A percentile compares a stretch with the other conserved stretches of the same genome.
phyloP scores from a whole-genome alignment of 2,113 vertebrate genomes.

The Acanthochromis polyacanthus region DNA sequence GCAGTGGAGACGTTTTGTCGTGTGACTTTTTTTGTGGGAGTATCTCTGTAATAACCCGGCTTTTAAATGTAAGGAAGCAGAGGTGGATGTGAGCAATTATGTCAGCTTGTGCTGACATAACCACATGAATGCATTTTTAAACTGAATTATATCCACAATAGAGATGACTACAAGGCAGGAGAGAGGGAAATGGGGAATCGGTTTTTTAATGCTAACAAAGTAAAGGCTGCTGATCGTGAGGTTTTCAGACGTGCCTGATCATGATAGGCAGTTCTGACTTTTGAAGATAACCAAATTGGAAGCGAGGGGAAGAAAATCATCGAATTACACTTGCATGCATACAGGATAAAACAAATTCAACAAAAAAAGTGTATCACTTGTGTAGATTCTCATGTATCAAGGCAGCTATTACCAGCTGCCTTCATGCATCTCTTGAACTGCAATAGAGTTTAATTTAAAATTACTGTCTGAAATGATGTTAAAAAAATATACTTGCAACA shows the following conservation, averaged over 20 bases:
- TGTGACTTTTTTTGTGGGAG: neutral
- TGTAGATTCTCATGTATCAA: neutral
- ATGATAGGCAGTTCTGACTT: neutral
- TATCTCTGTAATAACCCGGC: neutral
- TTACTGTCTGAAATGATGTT: neutral
- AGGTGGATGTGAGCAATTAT: neutral
- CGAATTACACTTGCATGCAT: neutral
- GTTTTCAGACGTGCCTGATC: neutral
- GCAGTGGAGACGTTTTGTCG: neutral
- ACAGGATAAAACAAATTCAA: neutral
- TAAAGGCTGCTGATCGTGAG: slow-evolving; percentile 1
- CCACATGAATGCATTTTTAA: neutral
- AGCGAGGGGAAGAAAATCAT: neutral
- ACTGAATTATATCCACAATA: slow-evolving; percentile 12
- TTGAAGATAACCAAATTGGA: neutral
- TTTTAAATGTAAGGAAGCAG: slow-evolving; percentile 16
- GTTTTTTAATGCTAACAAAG: slow-evolving; percentile 1
- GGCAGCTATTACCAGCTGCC: neutral
- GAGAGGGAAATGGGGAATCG: neutral
- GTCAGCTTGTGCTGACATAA: neutral
- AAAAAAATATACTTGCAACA: too few species aligned
- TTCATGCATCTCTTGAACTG: neutral
- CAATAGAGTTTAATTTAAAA: neutral
- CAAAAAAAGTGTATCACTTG: neutral
- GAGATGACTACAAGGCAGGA: neutral